phyloP scores from a whole-genome alignment of 2,888 invertebrate species.

The Eupithecia subumbrata region DNA sequence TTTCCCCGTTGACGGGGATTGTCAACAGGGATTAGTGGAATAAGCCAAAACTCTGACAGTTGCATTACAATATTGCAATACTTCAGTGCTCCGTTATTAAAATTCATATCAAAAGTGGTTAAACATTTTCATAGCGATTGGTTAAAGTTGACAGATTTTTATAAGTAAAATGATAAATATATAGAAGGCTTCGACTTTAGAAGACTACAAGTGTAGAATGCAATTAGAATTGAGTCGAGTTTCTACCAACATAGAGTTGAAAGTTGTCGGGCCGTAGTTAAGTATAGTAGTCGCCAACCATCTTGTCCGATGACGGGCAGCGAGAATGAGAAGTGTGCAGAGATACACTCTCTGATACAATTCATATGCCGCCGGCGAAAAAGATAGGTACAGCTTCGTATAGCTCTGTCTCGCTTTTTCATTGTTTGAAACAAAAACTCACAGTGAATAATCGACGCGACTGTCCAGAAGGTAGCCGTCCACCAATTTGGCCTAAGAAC shows the following conservation, averaged over 20 bases:
- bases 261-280: not conserved
- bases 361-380: no score
- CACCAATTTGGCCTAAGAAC: no score
- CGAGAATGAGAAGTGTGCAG: no score
- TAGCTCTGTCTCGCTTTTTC: no score
- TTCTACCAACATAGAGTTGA: not conserved
- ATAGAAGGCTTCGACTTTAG: not conserved
- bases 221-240: not conserved
- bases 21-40: no score
- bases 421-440: no score
- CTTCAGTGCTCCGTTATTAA: conserved; percentile 27
- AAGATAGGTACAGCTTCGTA: no score
- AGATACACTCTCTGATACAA: no score
- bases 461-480: no score
- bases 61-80: conserved; percentile 26
- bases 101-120: conserved; percentile 32
- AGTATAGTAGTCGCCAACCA: not conserved
- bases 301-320: no score
- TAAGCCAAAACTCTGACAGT: conserved; percentile 8
- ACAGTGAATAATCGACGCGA: no score
- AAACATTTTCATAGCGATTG: conserved; percentile 8
- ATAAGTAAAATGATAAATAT: not conserved
- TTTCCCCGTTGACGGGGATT: no score
- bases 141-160: not conserved
- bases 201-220: not conserved